These are phyloP conservation scores for Clamator glandarius DNA, from an alignment of 2,797 vertebrate genomes.

Conservation along the genomic window DNA sequence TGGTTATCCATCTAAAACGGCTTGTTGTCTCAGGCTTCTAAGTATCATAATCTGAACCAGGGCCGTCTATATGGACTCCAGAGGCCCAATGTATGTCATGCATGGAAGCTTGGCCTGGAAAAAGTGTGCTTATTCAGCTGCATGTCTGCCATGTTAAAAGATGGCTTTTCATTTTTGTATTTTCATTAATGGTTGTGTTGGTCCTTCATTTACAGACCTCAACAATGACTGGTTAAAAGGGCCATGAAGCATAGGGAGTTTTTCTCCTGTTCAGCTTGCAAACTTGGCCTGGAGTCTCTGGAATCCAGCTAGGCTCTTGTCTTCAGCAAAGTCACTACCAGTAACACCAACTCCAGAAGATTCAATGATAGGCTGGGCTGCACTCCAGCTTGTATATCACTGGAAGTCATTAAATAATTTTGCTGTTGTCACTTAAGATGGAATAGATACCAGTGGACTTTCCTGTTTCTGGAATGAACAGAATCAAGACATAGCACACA, in stretches of 20 bases:
- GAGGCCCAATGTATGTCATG: neutral
- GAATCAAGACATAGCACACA: neutral
- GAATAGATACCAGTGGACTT: neutral
- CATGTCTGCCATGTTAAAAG: neutral
- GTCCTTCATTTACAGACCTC: neutral
- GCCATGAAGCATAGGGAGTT: fast-evolving
- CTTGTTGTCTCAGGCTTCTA: neutral
- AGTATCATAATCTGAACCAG: neutral
- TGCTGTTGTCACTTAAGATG: neutral
- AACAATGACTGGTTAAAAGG: neutral
- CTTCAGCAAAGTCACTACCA: neutral
- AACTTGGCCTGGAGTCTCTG: neutral
- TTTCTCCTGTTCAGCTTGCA: neutral
- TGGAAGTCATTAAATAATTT: constrained; percentile 7
- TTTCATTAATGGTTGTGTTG: neutral
- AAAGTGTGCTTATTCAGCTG: neutral
- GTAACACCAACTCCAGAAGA: neutral
- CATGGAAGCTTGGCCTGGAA: neutral
- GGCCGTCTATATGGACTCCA: neutral
- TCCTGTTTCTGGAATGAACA: neutral
- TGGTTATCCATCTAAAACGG: constrained; percentile 40
- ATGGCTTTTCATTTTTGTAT: neutral
- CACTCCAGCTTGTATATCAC: neutral
- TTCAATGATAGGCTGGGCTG: neutral
- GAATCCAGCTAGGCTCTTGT: neutral